A percentile compares a stretch with the other conserved stretches of the same genome.
These are phyloP conservation scores for Dysdera silvatica DNA, from an alignment of 1,140 invertebrate genomes.

Conservation along the genomic window DNA sequence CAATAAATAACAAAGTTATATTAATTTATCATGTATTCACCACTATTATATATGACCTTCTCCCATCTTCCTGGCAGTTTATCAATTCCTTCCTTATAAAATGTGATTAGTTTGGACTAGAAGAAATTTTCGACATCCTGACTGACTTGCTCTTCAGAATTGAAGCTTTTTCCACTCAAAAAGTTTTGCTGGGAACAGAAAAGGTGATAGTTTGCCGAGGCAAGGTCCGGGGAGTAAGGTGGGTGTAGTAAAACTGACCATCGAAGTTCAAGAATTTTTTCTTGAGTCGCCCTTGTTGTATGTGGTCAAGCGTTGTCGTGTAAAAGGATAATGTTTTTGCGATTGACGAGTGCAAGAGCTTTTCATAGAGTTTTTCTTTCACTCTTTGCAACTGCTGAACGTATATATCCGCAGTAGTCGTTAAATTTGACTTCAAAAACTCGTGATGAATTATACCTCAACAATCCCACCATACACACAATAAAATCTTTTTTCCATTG, in stretches of 20 bases:
- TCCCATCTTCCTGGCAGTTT: constrained; percentile 2
- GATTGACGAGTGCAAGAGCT: no score
- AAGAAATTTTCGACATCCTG: not conserved
- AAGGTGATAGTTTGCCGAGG: not conserved
- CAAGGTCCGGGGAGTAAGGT: not conserved
- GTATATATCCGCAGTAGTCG: no score
- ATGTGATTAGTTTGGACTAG: not conserved
- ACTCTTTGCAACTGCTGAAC: no score
- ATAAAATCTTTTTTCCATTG: not conserved
- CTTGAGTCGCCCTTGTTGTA: no score
- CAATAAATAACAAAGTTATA: not conserved
- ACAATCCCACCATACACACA: not conserved
- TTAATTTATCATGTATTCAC: constrained; percentile 1
- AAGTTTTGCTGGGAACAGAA: not conserved
- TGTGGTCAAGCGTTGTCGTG: no score
- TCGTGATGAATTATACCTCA: not conserved
- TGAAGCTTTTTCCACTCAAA: not conserved
- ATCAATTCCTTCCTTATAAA: not conserved
- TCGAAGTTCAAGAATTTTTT: no score
- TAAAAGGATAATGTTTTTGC: no score
- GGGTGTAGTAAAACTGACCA: not conserved
- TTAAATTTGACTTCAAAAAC: no score
- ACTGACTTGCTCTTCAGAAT: not conserved
- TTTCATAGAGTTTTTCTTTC: no score
- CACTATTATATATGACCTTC: not conserved